phyloP scores from a whole-genome alignment of 2,797 vertebrate species.

The Chiroxiphia lanceolata region DNA sequence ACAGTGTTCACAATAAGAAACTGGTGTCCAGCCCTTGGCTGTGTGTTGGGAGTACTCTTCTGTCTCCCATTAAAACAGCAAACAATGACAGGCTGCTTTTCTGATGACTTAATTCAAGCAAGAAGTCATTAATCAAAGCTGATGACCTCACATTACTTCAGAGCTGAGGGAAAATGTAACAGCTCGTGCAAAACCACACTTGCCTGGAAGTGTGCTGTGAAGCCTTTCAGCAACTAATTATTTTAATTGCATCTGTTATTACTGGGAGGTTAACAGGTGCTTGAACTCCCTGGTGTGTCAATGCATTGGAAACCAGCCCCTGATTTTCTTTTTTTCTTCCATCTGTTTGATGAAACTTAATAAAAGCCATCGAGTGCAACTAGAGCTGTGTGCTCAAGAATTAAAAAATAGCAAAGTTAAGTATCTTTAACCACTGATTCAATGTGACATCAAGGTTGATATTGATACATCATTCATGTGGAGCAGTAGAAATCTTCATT shows the following conservation, averaged over 20 bases:
- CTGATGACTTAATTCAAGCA: not conserved
- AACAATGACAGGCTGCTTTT: not conserved
- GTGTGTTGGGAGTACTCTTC: not conserved
- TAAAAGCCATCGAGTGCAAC: not conserved
- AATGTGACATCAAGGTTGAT: no score
- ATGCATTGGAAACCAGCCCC: not conserved
- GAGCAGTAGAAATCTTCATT: not conserved
- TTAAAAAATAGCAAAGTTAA: not conserved
- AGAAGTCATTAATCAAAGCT: not conserved
- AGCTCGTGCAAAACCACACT: not conserved
- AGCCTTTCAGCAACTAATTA: constrained; percentile 13
- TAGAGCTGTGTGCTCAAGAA: not conserved
- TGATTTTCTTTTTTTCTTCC: not conserved
- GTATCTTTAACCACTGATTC: not conserved
- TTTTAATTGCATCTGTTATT: constrained; percentile 1
- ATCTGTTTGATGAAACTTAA: not conserved
- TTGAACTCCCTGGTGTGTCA: not conserved
- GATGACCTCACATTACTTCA: not conserved
- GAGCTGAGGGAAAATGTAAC: not conserved
- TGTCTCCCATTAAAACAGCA: not conserved
- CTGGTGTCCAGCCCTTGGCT: not conserved
- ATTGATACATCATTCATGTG: not conserved
- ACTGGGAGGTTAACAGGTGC: constrained; percentile 3
- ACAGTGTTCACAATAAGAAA: not conserved
- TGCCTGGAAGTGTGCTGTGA: not conserved